Evolutionary conservation across 2,797 vertebrate genomes (phyloP), one percentile per base, ranked within the genome.

Genomic region (Oryzias dopingdopingensis): DNA sequence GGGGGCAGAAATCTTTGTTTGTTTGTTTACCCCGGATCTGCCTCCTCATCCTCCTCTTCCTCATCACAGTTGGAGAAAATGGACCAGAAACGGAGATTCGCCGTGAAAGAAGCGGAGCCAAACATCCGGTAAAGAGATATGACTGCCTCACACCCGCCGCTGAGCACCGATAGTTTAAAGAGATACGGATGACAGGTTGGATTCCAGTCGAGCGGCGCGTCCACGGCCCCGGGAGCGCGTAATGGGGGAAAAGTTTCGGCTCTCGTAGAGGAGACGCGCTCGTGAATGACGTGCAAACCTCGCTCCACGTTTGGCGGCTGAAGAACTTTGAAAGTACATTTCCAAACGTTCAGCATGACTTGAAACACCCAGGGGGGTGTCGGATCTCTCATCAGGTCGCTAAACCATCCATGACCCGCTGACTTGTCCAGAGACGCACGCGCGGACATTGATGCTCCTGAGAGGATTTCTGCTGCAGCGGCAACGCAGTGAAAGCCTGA

Each of bases 211-310:
- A 10, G 66, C 37, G 49, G 74, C 70, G 76, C 74, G 65, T 70
- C 64, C 29, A 0, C 62, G 45, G 51, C 59, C 26, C 24, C 20
- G 56, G 57, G 49, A 43, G 76, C 65, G 84, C 84, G 88, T 85
- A 77, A 89, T 87, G 86, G 85, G 17, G 84, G 81, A 88, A 87
- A 90, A 89, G 85, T 89, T 88, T 86, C 46, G 73, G 81, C 80
- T 61, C 79, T 65, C 59, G 52, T 67, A 46, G 65, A 69, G 63
- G 71, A 87, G 74, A 77, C 82, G 67, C 70, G 58, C 80, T 52
- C 16, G 14, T 76, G 54, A 83, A 77, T 78, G 81, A 42, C 76
- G 82, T 76, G 81, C 64, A 70, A 76, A 60, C 41, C 29, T 0
- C 24, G 56, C 17, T 8, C 14, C 29, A 15, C 42, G 16, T 7